Percentiles rank a stretch among this genome's conserved stretches.
phyloP scores from a whole-genome alignment of 2,113 vertebrate genomes.

The Pithys albifrons region DNA sequence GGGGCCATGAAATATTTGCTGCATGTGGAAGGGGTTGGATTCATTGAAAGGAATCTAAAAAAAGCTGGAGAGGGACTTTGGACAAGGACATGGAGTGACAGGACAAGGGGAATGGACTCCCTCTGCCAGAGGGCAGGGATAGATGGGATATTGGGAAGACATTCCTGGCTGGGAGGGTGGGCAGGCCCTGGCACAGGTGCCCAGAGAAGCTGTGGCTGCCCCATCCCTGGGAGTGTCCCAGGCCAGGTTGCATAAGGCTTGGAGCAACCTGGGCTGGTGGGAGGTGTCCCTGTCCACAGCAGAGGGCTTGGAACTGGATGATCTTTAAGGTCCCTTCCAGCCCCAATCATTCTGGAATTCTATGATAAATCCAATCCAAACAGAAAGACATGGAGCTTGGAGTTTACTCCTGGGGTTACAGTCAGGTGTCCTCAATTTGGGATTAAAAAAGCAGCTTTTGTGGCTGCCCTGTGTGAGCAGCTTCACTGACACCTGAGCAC shows the following conservation, averaged over 20 bases:
- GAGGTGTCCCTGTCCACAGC: background rate
- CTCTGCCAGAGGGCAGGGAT: background rate
- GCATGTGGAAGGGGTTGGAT: accelerated
- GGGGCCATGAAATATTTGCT: background rate
- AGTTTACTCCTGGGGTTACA: background rate
- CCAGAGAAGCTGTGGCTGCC: background rate
- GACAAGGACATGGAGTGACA: accelerated
- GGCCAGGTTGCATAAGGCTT: accelerated
- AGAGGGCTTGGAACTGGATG: accelerated
- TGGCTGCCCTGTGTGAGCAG: background rate
- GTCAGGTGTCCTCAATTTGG: background rate
- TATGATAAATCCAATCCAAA: background rate
- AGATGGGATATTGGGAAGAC: background rate
- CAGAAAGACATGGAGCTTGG: background rate
- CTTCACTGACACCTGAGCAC: accelerated
- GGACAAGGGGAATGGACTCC: background rate
- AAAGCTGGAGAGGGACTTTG: background rate
- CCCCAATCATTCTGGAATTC: background rate
- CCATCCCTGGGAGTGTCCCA: background rate
- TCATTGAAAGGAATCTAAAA: background rate
- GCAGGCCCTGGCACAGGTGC: accelerated
- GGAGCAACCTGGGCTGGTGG: accelerated
- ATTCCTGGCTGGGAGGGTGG: background rate
- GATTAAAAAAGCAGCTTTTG: background rate
- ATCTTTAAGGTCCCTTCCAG: background rate